Base-by-base conservation (phyloP, 2,113 vertebrate species). In the Hiodon tergisus region DNA sequence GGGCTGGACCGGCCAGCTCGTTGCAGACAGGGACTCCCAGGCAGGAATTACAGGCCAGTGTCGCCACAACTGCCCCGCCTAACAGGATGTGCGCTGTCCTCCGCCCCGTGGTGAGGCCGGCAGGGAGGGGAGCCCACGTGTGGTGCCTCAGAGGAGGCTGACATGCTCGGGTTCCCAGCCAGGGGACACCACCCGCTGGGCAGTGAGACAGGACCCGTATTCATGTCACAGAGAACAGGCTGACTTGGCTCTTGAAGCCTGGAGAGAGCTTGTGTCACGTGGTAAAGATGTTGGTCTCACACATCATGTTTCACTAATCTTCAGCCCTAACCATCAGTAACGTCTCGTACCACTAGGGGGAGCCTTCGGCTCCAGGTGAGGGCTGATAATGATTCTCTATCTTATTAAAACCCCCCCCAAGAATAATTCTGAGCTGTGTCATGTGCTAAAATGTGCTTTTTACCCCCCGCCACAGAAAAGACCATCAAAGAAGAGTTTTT, bases 401-500 rank as follows among this genome's bases (percentile, higher is more conserved):
- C 31, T 31, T 31, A 31, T 31, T 31, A 31, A 0, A 31, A 31
- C 0, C 59, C 59, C 13, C 59, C 13, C 59, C 59, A 11, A 57
- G 5, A 57, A 7, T 1, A 57, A 57, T 67, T 81, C 85, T 87
- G 88, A 90, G 89, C 88, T 89, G 87, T 67, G 80, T 85, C 86
- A 80, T 83, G 79, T 83, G 85, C 85, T 87, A 86, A 86, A 87
- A 84, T 87, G 87, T 87, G 87, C 86, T 87, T 17, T 17, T 84
- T 85, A 87, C 31, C 31, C 31, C 31, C 31, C 31, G 31, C 31
- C 31, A 31, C 31, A 0, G 88, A 90, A 85, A 77, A 78, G 81
- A 69, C 88, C 87, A 89, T 91, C 88, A 92, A 90, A 91, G 87
- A 90, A 86, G 87, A 88, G 86, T 90, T 88, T 90, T 90, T 83